A percentile compares a stretch with the other conserved stretches of the same genome.
Evolutionary conservation across 2,797 vertebrate species (phyloP).

Genomic region (Aphelocoma californica): DNA sequence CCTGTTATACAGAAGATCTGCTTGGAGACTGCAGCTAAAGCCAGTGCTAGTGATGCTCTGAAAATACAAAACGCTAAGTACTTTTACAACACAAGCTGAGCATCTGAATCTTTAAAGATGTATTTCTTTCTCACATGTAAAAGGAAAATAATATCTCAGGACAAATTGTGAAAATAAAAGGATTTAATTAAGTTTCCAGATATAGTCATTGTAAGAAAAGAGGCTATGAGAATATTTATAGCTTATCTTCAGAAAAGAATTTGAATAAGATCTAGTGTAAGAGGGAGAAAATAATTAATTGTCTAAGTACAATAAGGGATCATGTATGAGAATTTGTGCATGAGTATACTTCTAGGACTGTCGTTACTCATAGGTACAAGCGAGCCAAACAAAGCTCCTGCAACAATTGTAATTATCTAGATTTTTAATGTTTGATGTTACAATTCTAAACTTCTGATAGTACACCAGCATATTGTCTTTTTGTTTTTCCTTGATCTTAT

Average conservation of each 20-base stretch:
- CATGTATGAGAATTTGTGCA: background rate
- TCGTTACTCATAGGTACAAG: background rate
- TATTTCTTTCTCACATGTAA: background rate
- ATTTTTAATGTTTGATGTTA: background rate
- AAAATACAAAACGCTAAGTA: background rate
- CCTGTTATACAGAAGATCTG: background rate
- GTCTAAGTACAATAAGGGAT: background rate
- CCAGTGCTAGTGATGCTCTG: background rate
- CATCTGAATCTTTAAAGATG: background rate
- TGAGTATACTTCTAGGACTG: background rate
- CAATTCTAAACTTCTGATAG: background rate
- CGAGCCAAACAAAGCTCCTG: background rate
- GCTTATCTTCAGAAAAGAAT: background rate
- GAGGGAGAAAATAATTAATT: background rate
- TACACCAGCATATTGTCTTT: accelerated
- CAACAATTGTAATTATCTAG: background rate
- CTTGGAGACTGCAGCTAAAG: background rate
- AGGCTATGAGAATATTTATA: background rate
- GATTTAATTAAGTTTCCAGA: background rate
- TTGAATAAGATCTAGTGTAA: background rate
- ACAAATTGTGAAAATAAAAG: background rate
- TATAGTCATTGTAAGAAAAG: background rate
- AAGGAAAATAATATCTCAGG: background rate
- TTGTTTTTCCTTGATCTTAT: background rate
- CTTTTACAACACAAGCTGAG: background rate